Percentiles rank a stretch among this genome's conserved stretches.
phyloP scores from a whole-genome alignment of 2,113 vertebrate genomes.

The Cacatua alba region DNA sequence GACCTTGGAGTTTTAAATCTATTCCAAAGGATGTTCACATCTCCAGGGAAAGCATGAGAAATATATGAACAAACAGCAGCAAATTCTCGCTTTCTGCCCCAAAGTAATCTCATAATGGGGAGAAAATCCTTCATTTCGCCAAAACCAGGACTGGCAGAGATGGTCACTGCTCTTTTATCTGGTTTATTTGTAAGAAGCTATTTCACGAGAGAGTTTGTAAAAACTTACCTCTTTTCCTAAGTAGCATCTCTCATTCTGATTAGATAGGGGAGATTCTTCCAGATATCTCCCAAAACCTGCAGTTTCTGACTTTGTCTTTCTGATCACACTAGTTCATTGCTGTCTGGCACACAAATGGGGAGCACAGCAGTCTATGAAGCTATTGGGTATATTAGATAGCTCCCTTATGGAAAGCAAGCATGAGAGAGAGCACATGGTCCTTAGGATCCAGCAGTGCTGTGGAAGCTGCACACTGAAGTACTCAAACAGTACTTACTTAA shows the following conservation, averaged over 20 bases:
- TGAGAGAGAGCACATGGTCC: background rate
- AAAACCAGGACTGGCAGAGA: background rate
- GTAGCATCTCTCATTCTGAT: background rate
- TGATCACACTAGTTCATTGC: background rate
- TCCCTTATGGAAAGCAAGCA: background rate
- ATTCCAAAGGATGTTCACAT: background rate
- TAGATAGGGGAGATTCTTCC: background rate
- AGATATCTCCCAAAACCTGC: background rate
- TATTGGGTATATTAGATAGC: background rate
- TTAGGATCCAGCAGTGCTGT: background rate
- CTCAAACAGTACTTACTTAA: background rate
- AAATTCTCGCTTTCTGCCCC: background rate
- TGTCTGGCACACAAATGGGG: fast-evolving
- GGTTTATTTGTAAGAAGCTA: background rate
- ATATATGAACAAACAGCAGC: background rate
- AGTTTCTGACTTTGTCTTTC: background rate
- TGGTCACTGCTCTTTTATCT: background rate
- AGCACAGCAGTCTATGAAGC: background rate
- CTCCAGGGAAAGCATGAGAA: background rate
- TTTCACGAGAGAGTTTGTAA: background rate
- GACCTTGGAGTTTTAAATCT: background rate
- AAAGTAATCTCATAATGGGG: background rate
- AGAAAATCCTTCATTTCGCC: background rate
- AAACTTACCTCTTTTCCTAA: background rate
- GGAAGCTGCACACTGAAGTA: background rate